These are phyloP conservation scores for Drosophila pullipes DNA, from an alignment of 2,888 invertebrate genomes.

Conservation along the genomic window DNA sequence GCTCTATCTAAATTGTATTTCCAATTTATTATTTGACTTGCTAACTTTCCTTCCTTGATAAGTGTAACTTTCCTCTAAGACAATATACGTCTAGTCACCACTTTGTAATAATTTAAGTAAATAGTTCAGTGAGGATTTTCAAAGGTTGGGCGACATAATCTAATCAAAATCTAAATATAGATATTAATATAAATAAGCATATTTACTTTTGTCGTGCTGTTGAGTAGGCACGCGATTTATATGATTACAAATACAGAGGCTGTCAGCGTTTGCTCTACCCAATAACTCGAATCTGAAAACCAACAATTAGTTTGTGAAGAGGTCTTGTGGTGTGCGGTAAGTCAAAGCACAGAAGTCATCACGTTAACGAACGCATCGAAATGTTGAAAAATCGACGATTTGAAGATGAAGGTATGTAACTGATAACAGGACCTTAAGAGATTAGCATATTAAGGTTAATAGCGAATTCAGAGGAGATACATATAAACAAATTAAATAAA, in stretches of 20 bases:
- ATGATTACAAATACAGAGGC: conserved; percentile 32
- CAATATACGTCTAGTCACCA: conserved; percentile 18
- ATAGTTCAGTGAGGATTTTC: conserved; percentile 2
- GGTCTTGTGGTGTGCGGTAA: conserved; percentile 31
- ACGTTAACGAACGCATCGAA: background rate
- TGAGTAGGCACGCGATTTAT: conserved; percentile 26
- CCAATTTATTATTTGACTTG: background rate
- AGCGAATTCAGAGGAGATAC: background rate
- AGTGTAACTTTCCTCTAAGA: background rate
- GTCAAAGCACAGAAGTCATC: conserved; percentile 1
- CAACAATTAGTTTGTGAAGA: conserved; percentile 24
- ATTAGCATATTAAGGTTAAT: background rate
- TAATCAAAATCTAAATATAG: conserved; percentile 27
- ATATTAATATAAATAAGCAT: conserved; percentile 19
- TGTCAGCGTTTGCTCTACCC: background rate
- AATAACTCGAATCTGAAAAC: conserved; percentile 3
- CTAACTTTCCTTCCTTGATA: background rate
- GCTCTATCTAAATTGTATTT: background rate
- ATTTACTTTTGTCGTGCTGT: conserved; percentile 22
- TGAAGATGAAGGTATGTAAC: conserved; percentile 42
- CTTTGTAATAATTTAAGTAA: conserved; percentile 24
- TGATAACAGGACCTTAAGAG: background rate
- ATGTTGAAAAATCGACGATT: conserved; percentile 57
- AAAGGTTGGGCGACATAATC: conserved; percentile 18
- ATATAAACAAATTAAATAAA: background rate